phyloP scores from a whole-genome alignment of 2,888 invertebrate species.

The Caenorhabditis angaria region DNA sequence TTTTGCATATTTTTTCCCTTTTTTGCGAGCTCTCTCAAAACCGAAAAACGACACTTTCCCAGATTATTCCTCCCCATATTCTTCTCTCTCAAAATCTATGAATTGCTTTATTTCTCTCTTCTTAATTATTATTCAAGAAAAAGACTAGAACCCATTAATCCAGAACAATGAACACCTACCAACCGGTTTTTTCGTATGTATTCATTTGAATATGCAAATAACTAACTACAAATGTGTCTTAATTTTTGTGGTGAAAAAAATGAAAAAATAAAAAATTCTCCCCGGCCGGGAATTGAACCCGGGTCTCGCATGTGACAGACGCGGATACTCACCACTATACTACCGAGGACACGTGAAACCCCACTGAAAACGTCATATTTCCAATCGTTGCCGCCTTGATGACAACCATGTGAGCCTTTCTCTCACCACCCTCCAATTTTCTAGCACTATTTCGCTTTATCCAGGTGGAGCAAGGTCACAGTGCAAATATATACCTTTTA shows the following conservation, averaged over 20 bases:
- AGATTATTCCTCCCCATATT: slow-evolving; percentile 1
- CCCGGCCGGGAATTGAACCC: slow-evolving; percentile 70
- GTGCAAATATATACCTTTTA: slow-evolving; percentile 1
- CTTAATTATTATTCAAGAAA: neutral
- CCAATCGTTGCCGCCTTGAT: too few relatives aligned
- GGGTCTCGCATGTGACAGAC: slow-evolving; percentile 71
- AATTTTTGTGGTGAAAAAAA: too few relatives aligned
- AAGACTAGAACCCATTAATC: neutral
- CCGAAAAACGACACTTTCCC: neutral
- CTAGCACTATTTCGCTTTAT: neutral
- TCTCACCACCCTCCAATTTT: neutral
- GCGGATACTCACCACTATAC: slow-evolving; percentile 70
- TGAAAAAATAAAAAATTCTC: too few relatives aligned
- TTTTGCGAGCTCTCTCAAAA: neutral
- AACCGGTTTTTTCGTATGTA: too few relatives aligned
- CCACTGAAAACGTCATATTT: too few relatives aligned
- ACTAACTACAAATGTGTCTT: too few relatives aligned
- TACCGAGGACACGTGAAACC: slow-evolving; percentile 65
- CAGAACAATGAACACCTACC: neutral
- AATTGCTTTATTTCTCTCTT: neutral
- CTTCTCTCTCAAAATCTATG: neutral
- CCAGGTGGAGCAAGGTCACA: slow-evolving; percentile 5
- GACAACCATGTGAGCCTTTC: neutral
- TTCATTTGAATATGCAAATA: too few relatives aligned
- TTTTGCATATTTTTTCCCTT: neutral